Evolutionary conservation across 1,140 invertebrate species (phyloP).

Genomic region (Araneus ventricosus): DNA sequence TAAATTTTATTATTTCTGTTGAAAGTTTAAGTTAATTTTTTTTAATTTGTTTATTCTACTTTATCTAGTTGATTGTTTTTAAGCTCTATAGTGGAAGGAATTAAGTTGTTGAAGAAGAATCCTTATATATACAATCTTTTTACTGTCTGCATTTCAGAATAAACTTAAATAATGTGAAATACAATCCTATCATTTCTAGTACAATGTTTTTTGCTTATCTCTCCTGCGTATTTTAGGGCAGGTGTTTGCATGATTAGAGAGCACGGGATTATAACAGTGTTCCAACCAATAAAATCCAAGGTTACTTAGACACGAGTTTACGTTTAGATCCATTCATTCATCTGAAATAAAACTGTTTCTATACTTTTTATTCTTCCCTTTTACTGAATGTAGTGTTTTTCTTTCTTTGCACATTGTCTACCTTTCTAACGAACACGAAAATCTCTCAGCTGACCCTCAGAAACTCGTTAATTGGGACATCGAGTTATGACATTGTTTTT

Average conservation of each 20-base stretch:
- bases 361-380: neutral
- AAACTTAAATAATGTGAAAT: neutral
- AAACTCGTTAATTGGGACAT: neutral
- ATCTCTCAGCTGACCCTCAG: neutral
- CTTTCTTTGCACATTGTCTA: neutral
- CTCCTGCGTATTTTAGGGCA: no score
- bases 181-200: neutral
- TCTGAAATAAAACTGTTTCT: neutral
- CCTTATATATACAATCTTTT: no score
- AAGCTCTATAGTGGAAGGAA: no score
- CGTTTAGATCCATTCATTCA: neutral
- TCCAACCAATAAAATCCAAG: neutral
- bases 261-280: neutral
- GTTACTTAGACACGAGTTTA: neutral
- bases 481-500: neutral
- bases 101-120: no score
- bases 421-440: neutral
- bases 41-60: no score
- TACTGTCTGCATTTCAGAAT: no score
- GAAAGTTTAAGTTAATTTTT: no score
- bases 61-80: no score
- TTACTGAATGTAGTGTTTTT: neutral
- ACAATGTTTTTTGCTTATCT: no score
- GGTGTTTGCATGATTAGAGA: neutral
- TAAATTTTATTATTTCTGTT: no score